These are phyloP conservation scores for Bruchidius siliquastri DNA, from an alignment of 2,888 invertebrate species.

Conservation along the genomic window DNA sequence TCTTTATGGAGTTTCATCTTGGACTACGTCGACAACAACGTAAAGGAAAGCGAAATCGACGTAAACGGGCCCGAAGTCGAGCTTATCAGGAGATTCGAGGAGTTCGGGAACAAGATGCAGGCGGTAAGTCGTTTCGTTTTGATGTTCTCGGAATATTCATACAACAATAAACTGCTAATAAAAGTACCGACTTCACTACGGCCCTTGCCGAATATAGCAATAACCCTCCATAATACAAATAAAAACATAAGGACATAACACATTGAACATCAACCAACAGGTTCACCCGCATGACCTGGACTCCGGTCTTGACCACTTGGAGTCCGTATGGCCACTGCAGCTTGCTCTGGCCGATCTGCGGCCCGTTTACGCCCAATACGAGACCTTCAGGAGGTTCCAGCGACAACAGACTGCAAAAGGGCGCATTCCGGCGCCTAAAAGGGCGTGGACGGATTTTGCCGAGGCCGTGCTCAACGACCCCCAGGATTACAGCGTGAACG, in stretches of 20 bases:
- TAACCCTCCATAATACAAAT: too few relatives aligned
- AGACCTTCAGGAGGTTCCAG: slow-evolving; percentile 61
- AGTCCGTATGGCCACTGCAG: slow-evolving; percentile 61
- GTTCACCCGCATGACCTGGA: slow-evolving; percentile 26
- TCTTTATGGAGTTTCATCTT: slow-evolving; percentile 42
- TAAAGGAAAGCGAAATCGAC: slow-evolving; percentile 21
- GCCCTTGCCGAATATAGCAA: too few relatives aligned
- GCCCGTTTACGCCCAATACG: slow-evolving; percentile 62
- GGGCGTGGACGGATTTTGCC: slow-evolving; percentile 61
- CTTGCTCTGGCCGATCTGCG: slow-evolving; percentile 58
- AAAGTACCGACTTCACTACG: too few relatives aligned
- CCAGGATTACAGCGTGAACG: slow-evolving; percentile 50
- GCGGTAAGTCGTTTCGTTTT: slow-evolving; percentile 26
- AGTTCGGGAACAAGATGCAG: slow-evolving; percentile 53
- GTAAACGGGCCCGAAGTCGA: slow-evolving; percentile 49
- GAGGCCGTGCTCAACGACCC: slow-evolving; percentile 63
- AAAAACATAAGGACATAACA: too few relatives aligned
- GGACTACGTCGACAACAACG: slow-evolving; percentile 23
- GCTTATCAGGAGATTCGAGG: slow-evolving; percentile 56
- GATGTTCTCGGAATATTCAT: too few relatives aligned
- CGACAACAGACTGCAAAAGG: slow-evolving; percentile 39
- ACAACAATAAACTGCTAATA: too few relatives aligned
- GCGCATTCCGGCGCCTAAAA: slow-evolving; percentile 44
- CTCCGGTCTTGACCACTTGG: slow-evolving; percentile 30
- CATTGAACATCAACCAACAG: neutral